Evolutionary conservation across 2,113 vertebrate genomes (phyloP).

Genomic region (Phrynocephalus versicolor): DNA sequence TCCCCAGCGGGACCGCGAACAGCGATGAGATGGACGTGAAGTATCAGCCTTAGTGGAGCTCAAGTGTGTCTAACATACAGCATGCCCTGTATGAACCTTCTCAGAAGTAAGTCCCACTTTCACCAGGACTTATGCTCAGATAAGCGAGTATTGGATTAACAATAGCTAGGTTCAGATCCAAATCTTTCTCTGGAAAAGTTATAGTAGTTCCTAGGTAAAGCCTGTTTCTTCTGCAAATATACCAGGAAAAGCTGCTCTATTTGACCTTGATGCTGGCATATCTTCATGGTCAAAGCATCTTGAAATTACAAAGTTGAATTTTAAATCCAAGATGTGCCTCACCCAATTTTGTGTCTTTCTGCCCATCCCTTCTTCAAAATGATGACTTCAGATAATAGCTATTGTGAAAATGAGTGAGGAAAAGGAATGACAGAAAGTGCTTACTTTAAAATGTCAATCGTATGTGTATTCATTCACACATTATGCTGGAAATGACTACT

Average conservation of each 20-base stretch:
- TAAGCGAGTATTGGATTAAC: no score
- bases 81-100: no score
- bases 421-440: background rate
- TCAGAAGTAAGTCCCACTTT: no score
- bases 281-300: background rate
- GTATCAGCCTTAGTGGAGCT: no score
- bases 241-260: background rate
- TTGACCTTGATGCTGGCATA: background rate
- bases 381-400: conserved; percentile 13
- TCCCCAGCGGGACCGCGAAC: no score
- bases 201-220: background rate
- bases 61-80: no score
- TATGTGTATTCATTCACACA: conserved; percentile 16
- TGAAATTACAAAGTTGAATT: background rate
- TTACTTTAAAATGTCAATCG: conserved; percentile 20
- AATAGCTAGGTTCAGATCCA: no score
- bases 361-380: background rate
- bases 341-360: background rate
- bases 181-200: no score
- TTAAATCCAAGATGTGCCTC: background rate
- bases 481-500: background rate
- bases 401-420: background rate
- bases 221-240: background rate
- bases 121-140: no score
- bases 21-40: no score